A percentile compares a stretch with the other conserved stretches of the same genome.
Conservation (phyloP, 2,113 vertebrate species). For the Lates calcarifer region DNA sequence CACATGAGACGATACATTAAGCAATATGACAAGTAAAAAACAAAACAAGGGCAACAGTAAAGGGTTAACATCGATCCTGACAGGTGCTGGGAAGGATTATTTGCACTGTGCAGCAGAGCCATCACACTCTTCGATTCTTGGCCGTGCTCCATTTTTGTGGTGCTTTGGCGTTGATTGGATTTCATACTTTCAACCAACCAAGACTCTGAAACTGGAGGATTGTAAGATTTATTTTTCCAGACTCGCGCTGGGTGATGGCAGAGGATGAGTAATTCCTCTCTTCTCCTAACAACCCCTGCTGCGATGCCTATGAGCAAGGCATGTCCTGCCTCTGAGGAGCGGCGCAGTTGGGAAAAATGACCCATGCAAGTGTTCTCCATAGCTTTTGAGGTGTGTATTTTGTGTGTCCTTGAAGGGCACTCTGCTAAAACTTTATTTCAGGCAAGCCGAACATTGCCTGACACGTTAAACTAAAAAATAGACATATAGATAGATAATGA, state of each 20-base stretch:
- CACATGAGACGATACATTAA: too few species aligned
- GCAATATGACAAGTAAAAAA: too few species aligned
- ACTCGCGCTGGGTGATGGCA: neutral
- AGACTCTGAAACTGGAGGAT: neutral
- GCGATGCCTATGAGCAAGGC: neutral
- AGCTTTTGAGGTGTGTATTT: neutral
- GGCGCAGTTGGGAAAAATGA: neutral
- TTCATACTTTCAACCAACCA: slow-evolving; percentile 9
- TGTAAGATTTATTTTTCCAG: slow-evolving; percentile 16
- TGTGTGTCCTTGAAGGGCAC: too few species aligned
- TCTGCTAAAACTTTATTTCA: neutral
- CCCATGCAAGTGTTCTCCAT: neutral
- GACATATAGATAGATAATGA: too few species aligned
- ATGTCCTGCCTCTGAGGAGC: neutral
- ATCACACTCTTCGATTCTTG: neutral
- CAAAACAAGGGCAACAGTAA: neutral
- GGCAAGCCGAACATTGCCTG: too few species aligned
- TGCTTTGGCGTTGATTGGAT: slow-evolving; percentile 32
- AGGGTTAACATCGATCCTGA: too few species aligned
- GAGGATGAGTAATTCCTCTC: neutral
- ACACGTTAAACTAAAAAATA: too few species aligned
- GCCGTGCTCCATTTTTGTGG: neutral
- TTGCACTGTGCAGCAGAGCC: neutral
- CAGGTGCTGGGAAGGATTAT: neutral
- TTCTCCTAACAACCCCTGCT: neutral